Evolutionary conservation across 2,797 vertebrate species (phyloP), one percentile per base, ranked within the genome.

Genomic region (Prunella strophiata): DNA sequence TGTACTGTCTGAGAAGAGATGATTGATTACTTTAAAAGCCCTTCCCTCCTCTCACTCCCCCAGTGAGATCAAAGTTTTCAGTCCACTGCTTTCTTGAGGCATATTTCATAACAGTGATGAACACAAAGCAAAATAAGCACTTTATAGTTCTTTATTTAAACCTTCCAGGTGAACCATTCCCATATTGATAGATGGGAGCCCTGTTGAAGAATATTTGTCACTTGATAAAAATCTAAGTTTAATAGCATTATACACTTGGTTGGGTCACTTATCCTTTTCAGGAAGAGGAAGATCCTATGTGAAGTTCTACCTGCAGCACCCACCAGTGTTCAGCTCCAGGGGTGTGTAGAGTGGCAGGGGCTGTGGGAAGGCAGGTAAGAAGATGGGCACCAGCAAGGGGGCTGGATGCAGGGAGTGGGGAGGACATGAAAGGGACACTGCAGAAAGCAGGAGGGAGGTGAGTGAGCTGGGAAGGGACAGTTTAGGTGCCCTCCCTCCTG

Each of bases 91-190:
- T 91, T 67, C 48, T n/a, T 43, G 25, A 91, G 48, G 51, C 3
- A 0, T 74, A 48, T 59, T 94, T 93, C 43, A 6, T 47, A 74
- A 63, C 7, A 65, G 48, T 42, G 74, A 89, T 1, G 19, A 81
- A 82, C 34, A 68, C 23, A 63, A 22, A 81, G 32, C 32, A 74
- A 65, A 71, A 66, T 3, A 58, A 88, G 73, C 13, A 27, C 34
- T 32, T 32, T 7, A 22, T 9, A 84, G 47, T 26, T 20, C 27
- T 81, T 89, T 80, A 72, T 89, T 94, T 89, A 89, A 91, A 81
- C 20, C 25, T 89, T 67, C 20, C 29, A 32, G 14, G 67, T 66
- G 66, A 91, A 87, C 22, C 1, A 0, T 17, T 63, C 52, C 20
- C 70, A 23, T 20, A 48, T 5, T 40, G 47, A 71, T 27, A 71